Evolutionary conservation across 2,797 vertebrate genomes (phyloP).

Genomic region (Microctenopoma lineatum): DNA sequence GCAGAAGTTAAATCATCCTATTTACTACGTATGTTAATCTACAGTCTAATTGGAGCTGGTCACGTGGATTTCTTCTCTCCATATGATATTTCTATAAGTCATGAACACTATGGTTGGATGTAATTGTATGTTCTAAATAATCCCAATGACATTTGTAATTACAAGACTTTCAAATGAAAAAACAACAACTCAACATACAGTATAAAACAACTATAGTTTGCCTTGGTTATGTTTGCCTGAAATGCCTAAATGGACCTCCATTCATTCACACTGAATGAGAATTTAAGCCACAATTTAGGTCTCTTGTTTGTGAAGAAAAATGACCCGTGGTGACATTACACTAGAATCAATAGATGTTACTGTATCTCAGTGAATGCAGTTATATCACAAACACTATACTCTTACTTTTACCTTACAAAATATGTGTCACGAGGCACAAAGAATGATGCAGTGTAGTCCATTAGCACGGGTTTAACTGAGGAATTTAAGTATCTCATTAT

Average conservation of each 20-base stretch:
- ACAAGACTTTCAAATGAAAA: conserved; percentile 26
- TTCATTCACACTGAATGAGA: background rate
- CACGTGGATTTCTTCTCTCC: conserved; percentile 46
- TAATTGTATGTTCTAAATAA: background rate
- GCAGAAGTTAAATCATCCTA: conserved; percentile 11
- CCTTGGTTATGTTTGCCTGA: conserved; percentile 1
- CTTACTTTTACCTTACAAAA: conserved; percentile 15
- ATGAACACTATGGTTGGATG: conserved; percentile 2
- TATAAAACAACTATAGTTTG: conserved; percentile 6
- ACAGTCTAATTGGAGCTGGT: conserved; percentile 42
- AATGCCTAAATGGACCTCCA: background rate
- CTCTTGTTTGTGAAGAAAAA: too few relatives aligned
- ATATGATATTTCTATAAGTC: conserved; percentile 37
- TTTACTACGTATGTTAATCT: background rate
- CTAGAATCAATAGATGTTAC: background rate
- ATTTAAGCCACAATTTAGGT: background rate
- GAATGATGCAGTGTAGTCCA: background rate
- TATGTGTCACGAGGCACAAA: conserved; percentile 17
- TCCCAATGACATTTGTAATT: conserved; percentile 28
- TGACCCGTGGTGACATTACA: background rate
- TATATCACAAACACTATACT: conserved; percentile 15
- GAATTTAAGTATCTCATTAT: conserved; percentile 30
- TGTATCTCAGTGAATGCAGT: background rate
- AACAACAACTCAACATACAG: background rate
- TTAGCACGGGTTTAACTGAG: conserved; percentile 20